These are phyloP conservation scores for Andrena praecox DNA, from an alignment of 2,888 invertebrate species.

Conservation along the genomic window DNA sequence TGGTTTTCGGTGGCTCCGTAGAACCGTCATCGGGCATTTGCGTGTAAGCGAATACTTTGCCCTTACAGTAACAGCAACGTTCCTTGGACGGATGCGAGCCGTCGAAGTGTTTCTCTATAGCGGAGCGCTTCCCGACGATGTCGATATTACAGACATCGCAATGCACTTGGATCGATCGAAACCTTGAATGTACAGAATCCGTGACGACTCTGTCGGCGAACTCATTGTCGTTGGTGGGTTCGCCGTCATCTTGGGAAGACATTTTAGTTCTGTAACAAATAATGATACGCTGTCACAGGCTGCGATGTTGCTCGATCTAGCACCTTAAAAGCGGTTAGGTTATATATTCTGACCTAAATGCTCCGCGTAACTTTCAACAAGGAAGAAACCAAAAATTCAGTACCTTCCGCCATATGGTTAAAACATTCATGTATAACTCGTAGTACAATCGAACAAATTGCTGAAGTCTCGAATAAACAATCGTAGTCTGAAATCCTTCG, in stretches of 20 bases:
- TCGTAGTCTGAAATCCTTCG: neutral
- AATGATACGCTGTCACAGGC: neutral
- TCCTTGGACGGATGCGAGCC: conserved; percentile 72
- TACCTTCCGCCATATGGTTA: neutral
- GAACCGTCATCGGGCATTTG: conserved; percentile 1
- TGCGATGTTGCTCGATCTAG: neutral
- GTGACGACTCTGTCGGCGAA: conserved; percentile 73
- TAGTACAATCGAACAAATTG: neutral
- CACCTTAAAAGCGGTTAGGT: neutral
- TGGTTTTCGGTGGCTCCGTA: conserved; percentile 21
- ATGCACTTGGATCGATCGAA: conserved; percentile 69
- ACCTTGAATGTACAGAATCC: conserved; percentile 80
- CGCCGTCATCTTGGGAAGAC: conserved; percentile 37
- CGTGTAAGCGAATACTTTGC: conserved; percentile 77
- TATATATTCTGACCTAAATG: neutral
- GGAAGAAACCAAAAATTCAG: neutral
- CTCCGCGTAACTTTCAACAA: neutral
- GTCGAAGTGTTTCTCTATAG: conserved; percentile 79
- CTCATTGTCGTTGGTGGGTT: conserved; percentile 6
- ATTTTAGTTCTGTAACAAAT: conserved; percentile 52
- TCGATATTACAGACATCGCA: conserved; percentile 76
- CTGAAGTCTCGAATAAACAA: neutral
- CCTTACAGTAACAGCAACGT: conserved; percentile 77
- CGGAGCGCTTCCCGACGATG: conserved; percentile 68
- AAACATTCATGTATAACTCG: neutral